Conservation (phyloP, 2,797 vertebrate species). For the Chelon labrosus region DNA sequence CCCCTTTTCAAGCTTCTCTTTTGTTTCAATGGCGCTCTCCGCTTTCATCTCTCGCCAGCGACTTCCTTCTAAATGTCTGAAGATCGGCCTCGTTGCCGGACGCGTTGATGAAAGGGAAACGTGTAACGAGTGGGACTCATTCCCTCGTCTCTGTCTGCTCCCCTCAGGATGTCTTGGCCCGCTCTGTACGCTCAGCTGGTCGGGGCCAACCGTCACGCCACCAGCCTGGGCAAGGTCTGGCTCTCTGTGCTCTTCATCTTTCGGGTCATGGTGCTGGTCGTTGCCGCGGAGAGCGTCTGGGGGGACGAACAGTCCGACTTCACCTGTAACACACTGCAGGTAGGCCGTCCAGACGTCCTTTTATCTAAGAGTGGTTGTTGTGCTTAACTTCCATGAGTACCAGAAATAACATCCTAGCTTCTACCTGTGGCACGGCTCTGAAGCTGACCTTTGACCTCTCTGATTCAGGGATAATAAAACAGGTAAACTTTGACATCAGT, state of each 20-base stretch:
- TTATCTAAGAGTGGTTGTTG: no score
- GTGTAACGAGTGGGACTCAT: background rate
- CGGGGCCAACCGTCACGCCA: conserved; percentile 83
- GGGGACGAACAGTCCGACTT: conserved; percentile 86
- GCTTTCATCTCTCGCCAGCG: conserved; percentile 50
- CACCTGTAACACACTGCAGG: conserved; percentile 84
- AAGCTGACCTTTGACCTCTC: background rate
- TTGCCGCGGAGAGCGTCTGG: conserved; percentile 85
- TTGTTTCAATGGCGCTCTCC: conserved; percentile 37
- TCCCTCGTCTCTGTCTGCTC: background rate
- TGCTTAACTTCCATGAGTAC: no score
- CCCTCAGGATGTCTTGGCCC: conserved; percentile 77
- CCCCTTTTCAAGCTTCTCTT: conserved; percentile 58
- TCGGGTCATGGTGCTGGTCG: conserved; percentile 81
- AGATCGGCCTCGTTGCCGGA: conserved; percentile 4
- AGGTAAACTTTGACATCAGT: no score
- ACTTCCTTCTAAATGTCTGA: conserved; percentile 12
- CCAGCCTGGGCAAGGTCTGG: conserved; percentile 85
- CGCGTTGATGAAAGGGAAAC: background rate
- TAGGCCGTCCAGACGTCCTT: conserved; percentile 15
- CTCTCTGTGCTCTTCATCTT: conserved; percentile 85
- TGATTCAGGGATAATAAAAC: background rate
- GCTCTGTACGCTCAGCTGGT: conserved; percentile 79
- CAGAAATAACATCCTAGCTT: no score
- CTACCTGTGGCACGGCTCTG: background rate